A percentile compares a stretch with the other conserved stretches of the same genome.
Conservation (phyloP, 2,113 vertebrate genomes). For the Oceanites oceanicus region DNA sequence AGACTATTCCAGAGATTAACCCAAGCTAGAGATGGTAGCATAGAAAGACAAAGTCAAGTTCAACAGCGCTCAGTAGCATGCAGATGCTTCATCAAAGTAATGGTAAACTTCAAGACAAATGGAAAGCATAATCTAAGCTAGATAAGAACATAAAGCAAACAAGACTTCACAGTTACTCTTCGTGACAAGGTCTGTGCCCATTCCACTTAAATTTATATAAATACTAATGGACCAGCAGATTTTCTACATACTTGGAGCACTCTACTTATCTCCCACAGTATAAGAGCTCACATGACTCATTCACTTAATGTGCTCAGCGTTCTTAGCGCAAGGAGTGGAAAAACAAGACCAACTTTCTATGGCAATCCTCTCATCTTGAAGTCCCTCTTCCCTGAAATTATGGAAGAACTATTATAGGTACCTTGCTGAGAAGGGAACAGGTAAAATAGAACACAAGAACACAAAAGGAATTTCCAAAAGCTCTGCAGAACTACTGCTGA, state of each 20-base stretch:
- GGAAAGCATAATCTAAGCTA: background rate
- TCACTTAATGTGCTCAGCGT: background rate
- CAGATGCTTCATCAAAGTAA: background rate
- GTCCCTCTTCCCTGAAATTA: background rate
- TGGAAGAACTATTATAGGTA: background rate
- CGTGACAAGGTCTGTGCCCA: rapidly evolving
- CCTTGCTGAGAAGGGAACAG: background rate
- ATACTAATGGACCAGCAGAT: background rate
- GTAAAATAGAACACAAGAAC: background rate
- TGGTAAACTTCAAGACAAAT: background rate
- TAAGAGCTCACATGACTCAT: background rate
- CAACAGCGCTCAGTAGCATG: background rate
- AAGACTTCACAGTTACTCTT: background rate
- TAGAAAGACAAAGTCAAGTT: background rate
- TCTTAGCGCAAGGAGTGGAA: background rate
- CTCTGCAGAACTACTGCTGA: background rate
- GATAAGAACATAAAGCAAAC: background rate
- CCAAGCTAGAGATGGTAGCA: background rate
- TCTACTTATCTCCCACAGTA: background rate
- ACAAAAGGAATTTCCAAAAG: background rate
- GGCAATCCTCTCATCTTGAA: background rate
- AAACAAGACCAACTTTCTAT: background rate
- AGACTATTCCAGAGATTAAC: background rate
- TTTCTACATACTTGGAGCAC: background rate
- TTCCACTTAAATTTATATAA: background rate